A percentile compares a stretch with the other conserved stretches of the same genome.
phyloP scores from a whole-genome alignment of 2,797 vertebrate genomes.

The Lithobates sylvaticus region DNA sequence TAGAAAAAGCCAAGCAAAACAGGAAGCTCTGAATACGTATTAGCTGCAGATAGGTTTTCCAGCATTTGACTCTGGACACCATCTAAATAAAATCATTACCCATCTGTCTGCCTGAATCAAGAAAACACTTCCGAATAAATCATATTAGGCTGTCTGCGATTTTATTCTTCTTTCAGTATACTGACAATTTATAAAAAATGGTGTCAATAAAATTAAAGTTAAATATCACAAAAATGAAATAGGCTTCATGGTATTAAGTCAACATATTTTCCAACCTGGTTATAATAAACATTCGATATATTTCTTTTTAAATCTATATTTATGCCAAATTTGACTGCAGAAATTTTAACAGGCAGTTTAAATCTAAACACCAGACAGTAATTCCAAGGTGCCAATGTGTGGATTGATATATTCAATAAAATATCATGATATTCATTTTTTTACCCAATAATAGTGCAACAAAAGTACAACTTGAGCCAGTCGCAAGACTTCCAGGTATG shows the following conservation, averaged over 20 bases:
- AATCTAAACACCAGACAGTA: too few relatives aligned
- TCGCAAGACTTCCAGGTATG: too few relatives aligned
- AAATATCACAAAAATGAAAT: neutral
- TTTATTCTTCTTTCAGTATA: neutral
- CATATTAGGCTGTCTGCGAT: neutral
- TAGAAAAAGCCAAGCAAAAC: slow-evolving; percentile 31
- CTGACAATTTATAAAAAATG: neutral
- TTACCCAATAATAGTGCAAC: too few relatives aligned
- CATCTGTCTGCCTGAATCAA: slow-evolving; percentile 44
- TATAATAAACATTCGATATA: neutral
- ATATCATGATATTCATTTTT: too few relatives aligned
- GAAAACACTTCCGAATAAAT: neutral
- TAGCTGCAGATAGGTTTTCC: slow-evolving; percentile 29
- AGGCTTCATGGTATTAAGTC: neutral
- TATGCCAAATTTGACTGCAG: neutral
- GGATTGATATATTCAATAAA: too few relatives aligned
- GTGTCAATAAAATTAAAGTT: too few relatives aligned
- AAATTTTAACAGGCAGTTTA: too few relatives aligned
- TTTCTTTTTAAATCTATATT: neutral
- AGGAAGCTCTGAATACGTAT: slow-evolving; percentile 46
- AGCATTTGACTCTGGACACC: slow-evolving; percentile 1
- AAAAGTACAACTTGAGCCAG: too few relatives aligned
- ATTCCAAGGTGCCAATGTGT: too few relatives aligned
- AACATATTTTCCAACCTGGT: neutral
- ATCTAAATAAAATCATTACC: slow-evolving; percentile 53